A percentile compares a stretch with the other conserved stretches of the same genome.
Evolutionary conservation across 2,888 invertebrate genomes (phyloP).

Genomic region (Hydroisotoma schaefferi): DNA sequence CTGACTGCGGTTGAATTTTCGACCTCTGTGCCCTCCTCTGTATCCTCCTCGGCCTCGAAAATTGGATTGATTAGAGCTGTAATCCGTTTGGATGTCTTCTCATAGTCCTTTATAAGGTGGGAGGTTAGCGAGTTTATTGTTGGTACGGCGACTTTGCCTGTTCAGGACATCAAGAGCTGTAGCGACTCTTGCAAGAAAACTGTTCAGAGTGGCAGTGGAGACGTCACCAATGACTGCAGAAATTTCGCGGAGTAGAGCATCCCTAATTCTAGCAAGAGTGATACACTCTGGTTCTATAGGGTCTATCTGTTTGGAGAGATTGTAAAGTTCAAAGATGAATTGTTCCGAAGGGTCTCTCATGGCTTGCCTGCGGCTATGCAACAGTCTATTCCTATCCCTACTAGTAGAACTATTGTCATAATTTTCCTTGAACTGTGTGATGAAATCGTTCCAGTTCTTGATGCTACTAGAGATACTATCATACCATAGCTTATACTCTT

Average conservation of each 20-base stretch:
- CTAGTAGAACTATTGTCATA: slow-evolving; percentile 7
- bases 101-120: background rate
- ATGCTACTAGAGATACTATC: slow-evolving; percentile 9
- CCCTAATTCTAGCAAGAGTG: slow-evolving; percentile 2
- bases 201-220: background rate
- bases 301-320: slow-evolving; percentile 14
- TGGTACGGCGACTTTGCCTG: background rate
- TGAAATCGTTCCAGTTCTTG: slow-evolving; percentile 13
- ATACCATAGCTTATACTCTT: slow-evolving; percentile 16
- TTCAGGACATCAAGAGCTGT: background rate
- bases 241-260: slow-evolving; percentile 2
- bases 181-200: slow-evolving; percentile 1
- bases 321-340: slow-evolving; percentile 15
- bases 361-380: slow-evolving; percentile 6
- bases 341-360: slow-evolving; percentile 12
- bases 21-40: too few relatives aligned
- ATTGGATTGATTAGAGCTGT: background rate
- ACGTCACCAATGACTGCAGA: background rate
- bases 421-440: background rate
- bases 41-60: too few relatives aligned
- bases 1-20: too few relatives aligned
- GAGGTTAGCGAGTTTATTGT: background rate
- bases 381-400: slow-evolving; percentile 1
- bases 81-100: background rate
- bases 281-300: background rate